A percentile compares a stretch with the other conserved stretches of the same genome.
phyloP scores from a whole-genome alignment of 1,140 invertebrate genomes.

The Wasmannia auropunctata region DNA sequence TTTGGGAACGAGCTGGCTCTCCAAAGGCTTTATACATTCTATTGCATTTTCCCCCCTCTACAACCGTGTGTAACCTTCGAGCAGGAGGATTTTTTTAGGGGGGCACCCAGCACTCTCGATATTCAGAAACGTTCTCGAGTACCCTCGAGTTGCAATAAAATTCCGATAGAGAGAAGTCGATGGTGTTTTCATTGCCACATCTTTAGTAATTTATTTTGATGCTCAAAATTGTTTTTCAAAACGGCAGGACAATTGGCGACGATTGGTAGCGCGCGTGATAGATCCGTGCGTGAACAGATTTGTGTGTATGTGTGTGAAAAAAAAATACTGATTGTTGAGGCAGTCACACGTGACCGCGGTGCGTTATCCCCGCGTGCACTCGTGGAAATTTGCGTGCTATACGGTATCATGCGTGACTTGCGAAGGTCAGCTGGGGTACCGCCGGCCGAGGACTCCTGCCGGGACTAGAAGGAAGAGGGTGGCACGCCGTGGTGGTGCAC shows the following conservation, averaged over 20 bases:
- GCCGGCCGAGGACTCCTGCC: slow-evolving; percentile 60
- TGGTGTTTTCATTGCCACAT: neutral
- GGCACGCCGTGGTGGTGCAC: slow-evolving; percentile 76
- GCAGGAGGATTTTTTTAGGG: neutral
- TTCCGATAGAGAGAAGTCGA: neutral
- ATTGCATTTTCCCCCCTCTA: neutral
- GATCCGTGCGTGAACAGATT: neutral
- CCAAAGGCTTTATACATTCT: slow-evolving; percentile 21
- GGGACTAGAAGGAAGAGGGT: slow-evolving; percentile 77
- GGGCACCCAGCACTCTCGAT: neutral
- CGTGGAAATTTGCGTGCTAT: slow-evolving; percentile 9
- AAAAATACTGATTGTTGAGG: neutral
- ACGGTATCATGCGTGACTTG: slow-evolving; percentile 13
- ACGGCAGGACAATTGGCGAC: neutral
- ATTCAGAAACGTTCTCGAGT: neutral
- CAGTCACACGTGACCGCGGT: neutral
- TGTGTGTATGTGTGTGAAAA: too few species aligned
- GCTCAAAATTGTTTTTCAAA: neutral
- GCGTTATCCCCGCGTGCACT: neutral
- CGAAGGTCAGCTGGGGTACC: slow-evolving; percentile 67
- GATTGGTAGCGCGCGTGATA: neutral
- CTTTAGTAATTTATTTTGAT: neutral
- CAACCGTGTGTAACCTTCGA: neutral
- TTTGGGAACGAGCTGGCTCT: slow-evolving; percentile 2
- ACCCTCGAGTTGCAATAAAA: neutral